These are phyloP conservation scores for Panagrolaimus sp. DNA, from an alignment of 1,140 invertebrate genomes.

Conservation along the genomic window DNA sequence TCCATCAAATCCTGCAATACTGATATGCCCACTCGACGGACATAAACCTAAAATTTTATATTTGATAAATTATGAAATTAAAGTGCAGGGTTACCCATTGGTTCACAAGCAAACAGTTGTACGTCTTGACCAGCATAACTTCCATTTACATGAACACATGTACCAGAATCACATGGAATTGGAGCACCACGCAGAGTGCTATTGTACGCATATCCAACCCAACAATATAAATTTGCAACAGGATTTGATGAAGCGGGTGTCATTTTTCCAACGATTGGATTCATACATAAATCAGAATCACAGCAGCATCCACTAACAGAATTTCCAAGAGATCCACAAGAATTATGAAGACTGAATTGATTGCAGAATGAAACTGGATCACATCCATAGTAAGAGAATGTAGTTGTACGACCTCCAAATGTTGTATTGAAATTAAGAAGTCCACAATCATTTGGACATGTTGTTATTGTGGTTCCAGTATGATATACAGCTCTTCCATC, in stretches of 20 bases:
- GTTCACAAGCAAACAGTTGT: not conserved
- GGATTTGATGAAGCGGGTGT: too few species aligned
- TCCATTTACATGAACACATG: not conserved
- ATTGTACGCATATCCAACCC: not conserved
- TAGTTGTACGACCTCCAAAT: not conserved
- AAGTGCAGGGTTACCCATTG: not conserved
- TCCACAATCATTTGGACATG: not conserved
- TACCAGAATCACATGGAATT: not conserved
- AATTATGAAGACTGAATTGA: not conserved
- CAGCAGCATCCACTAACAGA: not conserved
- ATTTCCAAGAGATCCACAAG: not conserved
- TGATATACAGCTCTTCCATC: not conserved
- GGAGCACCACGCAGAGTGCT: not conserved
- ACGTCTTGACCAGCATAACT: not conserved
- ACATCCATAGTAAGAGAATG: not conserved
- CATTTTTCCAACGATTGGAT: not conserved
- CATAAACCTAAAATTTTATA: too few species aligned
- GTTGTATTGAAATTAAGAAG: not conserved
- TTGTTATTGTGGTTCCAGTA: not conserved
- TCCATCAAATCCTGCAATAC: not conserved
- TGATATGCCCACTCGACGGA: not conserved
- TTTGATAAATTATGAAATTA: too few species aligned
- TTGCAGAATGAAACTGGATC: not conserved
- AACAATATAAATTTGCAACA: not conserved
- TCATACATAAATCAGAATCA: not conserved